phyloP scores from a whole-genome alignment of 2,888 invertebrate genomes.

The Leucophora obtusa region DNA sequence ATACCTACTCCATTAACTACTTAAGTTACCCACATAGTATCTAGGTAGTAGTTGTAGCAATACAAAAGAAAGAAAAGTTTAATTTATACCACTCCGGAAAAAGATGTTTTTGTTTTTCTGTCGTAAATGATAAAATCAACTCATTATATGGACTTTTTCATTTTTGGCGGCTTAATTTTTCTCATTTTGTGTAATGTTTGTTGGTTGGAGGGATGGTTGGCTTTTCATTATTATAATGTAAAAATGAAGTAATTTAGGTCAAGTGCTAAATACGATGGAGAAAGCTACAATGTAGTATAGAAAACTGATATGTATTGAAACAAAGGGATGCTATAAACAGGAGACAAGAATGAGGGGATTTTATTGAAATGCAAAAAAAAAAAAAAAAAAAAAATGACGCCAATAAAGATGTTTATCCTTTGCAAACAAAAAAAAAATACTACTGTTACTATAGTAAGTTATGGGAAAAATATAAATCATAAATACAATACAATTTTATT shows the following conservation, averaged over 20 bases:
- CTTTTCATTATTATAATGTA: constrained; percentile 63
- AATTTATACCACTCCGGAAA: constrained; percentile 18
- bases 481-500: constrained; percentile 28
- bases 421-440: background rate
- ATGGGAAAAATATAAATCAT: constrained; percentile 32
- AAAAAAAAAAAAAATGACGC: constrained; percentile 38
- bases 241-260: constrained; percentile 62
- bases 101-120: background rate
- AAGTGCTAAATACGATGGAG: constrained; percentile 60
- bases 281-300: background rate
- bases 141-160: constrained; percentile 60
- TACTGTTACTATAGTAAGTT: constrained; percentile 29
- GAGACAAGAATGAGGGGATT: background rate
- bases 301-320: background rate
- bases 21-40: background rate
- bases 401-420: constrained; percentile 49
- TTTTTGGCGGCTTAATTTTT: constrained; percentile 58
- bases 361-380: constrained; percentile 32
- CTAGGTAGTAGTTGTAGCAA: too few species aligned
- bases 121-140: constrained; percentile 62
- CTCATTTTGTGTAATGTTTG: constrained; percentile 52
- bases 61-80: constrained; percentile 13
- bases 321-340: background rate
- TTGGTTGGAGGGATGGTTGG: constrained; percentile 35
- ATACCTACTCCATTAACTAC: background rate